Conservation (phyloP, 92 coral and sea anemone species). For the Diadumene lineata region DNA sequence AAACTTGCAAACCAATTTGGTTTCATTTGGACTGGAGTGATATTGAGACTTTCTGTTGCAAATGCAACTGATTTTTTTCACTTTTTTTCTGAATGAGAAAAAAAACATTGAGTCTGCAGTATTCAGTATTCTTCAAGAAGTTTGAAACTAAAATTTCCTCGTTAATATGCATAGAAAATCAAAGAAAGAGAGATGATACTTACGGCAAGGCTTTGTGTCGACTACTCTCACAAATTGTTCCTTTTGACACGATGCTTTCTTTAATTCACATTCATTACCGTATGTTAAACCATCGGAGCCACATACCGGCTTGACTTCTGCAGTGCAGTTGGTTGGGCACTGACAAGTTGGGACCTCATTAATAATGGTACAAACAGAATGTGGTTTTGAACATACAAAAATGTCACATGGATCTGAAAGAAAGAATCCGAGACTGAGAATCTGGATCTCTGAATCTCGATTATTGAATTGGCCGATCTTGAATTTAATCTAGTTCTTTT, state of each 20-base stretch:
- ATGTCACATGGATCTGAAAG: slow-evolving; percentile 60
- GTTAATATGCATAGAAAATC: background rate
- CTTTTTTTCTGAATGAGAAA: too few relatives aligned
- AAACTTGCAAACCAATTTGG: too few relatives aligned
- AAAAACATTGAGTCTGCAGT: too few relatives aligned
- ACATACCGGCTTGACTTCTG: slow-evolving; percentile 43
- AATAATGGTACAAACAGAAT: slow-evolving; percentile 45
- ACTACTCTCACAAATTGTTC: slow-evolving; percentile 19
- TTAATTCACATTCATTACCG: slow-evolving; percentile 47
- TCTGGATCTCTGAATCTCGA: too few relatives aligned
- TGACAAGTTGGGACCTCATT: slow-evolving; percentile 45
- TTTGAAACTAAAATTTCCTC: background rate
- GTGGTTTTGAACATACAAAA: slow-evolving; percentile 49
- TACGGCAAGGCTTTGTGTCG: slow-evolving; percentile 54
- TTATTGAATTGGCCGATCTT: too few relatives aligned
- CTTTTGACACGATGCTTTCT: slow-evolving; percentile 44
- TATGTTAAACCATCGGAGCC: slow-evolving; percentile 59
- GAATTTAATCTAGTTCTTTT: too few relatives aligned
- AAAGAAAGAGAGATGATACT: slow-evolving; percentile 6
- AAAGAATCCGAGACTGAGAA: too few relatives aligned
- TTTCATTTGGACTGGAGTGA: too few relatives aligned
- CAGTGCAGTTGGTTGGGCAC: slow-evolving; percentile 53
- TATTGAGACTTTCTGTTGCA: too few relatives aligned
- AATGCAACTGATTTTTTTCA: too few relatives aligned
- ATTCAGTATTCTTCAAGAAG: too few relatives aligned